These are phyloP conservation scores for Seira musarum DNA, from an alignment of 2,888 invertebrate genomes.

Conservation along the genomic window DNA sequence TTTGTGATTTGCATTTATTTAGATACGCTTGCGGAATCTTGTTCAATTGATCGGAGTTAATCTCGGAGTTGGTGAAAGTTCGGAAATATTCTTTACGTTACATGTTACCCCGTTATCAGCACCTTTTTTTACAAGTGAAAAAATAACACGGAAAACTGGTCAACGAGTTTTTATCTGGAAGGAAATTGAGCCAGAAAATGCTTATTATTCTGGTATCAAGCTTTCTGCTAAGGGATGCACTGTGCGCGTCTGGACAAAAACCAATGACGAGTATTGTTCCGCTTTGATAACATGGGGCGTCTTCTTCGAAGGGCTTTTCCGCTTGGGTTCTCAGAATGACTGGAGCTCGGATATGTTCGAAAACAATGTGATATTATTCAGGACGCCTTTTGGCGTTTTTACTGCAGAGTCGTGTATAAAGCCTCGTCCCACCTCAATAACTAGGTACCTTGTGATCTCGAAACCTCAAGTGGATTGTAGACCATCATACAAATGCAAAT, in stretches of 20 bases:
- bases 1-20: constrained; percentile 12
- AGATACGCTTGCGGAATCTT: constrained; percentile 79
- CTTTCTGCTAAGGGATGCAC: constrained; percentile 55
- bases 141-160: constrained; percentile 75
- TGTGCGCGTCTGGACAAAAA: constrained; percentile 74
- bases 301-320: constrained; percentile 86
- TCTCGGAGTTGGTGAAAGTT: constrained; percentile 70
- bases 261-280: constrained; percentile 57
- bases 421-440: constrained; percentile 46
- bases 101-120: constrained; percentile 87
- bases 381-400: constrained; percentile 91
- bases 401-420: constrained; percentile 74
- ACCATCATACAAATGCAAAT: constrained; percentile 65
- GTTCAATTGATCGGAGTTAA: constrained; percentile 83
- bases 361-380: constrained; percentile 85
- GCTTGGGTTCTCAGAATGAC: constrained; percentile 73
- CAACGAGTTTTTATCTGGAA: constrained; percentile 83
- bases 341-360: constrained; percentile 75
- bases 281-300: constrained; percentile 86
- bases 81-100: constrained; percentile 78
- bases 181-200: constrained; percentile 77
- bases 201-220: constrained; percentile 49
- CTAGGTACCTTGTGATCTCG: constrained; percentile 52
- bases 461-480: constrained; percentile 35
- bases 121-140: constrained; percentile 88